Conservation (phyloP, 2,113 vertebrate species). For the Brienomyrus longianalis region DNA sequence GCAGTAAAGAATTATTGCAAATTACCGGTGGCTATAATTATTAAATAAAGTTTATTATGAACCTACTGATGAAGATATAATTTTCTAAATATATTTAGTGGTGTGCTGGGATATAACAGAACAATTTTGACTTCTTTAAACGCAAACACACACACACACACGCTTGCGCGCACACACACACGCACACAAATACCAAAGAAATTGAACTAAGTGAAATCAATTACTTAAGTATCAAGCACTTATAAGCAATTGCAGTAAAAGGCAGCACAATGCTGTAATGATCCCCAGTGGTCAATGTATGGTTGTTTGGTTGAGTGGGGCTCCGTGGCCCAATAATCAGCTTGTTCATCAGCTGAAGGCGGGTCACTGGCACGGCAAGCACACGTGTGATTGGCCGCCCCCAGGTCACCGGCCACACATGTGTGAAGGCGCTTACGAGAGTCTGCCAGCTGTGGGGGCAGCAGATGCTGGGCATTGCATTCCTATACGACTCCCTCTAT, state of each 20-base stretch:
- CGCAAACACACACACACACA: constrained; percentile 31
- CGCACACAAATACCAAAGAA: background rate
- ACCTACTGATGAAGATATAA: background rate
- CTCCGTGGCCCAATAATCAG: constrained; percentile 48
- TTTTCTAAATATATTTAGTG: background rate
- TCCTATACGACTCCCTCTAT: background rate
- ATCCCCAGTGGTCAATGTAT: constrained; percentile 18
- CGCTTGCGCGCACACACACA: too few relatives aligned
- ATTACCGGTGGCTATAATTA: background rate
- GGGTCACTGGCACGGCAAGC: constrained; percentile 57
- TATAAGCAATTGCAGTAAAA: constrained; percentile 7
- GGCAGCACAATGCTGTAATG: background rate
- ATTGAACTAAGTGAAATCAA: constrained; percentile 5
- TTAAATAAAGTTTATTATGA: background rate
- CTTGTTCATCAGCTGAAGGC: constrained; percentile 53
- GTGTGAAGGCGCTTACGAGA: constrained; percentile 46
- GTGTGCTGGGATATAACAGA: background rate
- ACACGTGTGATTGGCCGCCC: constrained; percentile 63
- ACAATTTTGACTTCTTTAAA: background rate
- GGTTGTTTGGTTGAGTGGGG: constrained; percentile 40
- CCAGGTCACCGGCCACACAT: constrained; percentile 64
- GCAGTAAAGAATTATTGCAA: background rate
- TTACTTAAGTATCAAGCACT: constrained; percentile 13
- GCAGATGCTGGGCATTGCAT: background rate
- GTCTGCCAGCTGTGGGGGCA: background rate